These are phyloP conservation scores for Aphis gossypii DNA, from an alignment of 1,140 invertebrate genomes.

Conservation along the genomic window DNA sequence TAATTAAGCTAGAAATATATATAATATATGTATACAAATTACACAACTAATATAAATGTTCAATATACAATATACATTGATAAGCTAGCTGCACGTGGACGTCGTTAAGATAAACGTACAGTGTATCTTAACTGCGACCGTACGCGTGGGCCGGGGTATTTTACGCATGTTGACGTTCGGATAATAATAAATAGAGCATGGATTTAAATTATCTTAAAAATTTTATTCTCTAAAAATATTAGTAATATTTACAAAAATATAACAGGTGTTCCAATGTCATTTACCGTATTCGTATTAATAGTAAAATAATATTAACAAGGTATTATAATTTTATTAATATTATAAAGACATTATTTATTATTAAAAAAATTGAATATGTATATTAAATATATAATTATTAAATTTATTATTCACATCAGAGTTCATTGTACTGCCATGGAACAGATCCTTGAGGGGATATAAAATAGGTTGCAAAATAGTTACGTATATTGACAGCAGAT, in stretches of 20 bases:
- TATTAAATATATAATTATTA: no score
- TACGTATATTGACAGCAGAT: neutral
- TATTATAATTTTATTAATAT: neutral
- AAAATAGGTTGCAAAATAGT: constrained; percentile 43
- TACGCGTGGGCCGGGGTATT: neutral
- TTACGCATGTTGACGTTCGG: neutral
- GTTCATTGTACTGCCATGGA: constrained; percentile 12
- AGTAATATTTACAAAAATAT: neutral
- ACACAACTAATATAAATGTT: no score
- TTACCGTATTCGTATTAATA: neutral
- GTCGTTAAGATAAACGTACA: no score
- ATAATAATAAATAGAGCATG: constrained; percentile 1
- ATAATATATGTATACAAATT: no score
- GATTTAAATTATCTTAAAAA: neutral
- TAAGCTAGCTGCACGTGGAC: no score
- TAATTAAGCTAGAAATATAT: no score
- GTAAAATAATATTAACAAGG: neutral
- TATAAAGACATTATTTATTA: neutral
- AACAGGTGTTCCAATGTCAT: no score
- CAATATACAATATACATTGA: no score
- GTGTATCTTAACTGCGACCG: neutral
- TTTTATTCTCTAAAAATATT: neutral
- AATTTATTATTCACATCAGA: no score
- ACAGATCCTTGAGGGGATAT: neutral
- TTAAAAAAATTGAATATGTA: no score